Evolutionary conservation across 1,140 invertebrate species (phyloP).

Genomic region (Triops cancriformis): DNA sequence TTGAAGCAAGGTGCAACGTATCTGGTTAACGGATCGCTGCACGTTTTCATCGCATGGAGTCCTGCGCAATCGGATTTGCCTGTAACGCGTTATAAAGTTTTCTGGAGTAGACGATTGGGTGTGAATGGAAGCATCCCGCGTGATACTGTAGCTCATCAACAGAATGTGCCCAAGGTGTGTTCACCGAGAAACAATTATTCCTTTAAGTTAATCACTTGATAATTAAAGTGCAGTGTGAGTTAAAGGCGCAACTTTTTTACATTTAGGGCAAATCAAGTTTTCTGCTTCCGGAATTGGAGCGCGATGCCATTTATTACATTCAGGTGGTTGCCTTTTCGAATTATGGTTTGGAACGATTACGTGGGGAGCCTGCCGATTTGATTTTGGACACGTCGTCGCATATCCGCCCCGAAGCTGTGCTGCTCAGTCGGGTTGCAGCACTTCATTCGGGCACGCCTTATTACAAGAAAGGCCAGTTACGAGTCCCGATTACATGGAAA

Average conservation of each 20-base stretch:
- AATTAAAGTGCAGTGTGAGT: too few species aligned
- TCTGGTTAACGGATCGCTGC: constrained; percentile 44
- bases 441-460: neutral
- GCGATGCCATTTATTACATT: constrained; percentile 57
- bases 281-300: constrained; percentile 50
- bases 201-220: too few species aligned
- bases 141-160: constrained; percentile 51
- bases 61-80: constrained; percentile 55
- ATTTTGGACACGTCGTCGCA: constrained; percentile 49
- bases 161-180: constrained; percentile 49
- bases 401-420: constrained; percentile 3
- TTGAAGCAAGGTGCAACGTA: constrained; percentile 48
- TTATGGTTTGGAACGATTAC: constrained; percentile 52
- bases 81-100: constrained; percentile 50
- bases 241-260: too few species aligned
- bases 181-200: neutral
- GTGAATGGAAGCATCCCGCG: constrained; percentile 42
- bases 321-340: constrained; percentile 59
- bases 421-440: constrained; percentile 11
- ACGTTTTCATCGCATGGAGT: constrained; percentile 50
- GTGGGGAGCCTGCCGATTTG: constrained; percentile 54
- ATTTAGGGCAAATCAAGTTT: constrained; percentile 49
- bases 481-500: neutral
- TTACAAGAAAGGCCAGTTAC: neutral
- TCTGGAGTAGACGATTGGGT: constrained; percentile 50